A percentile compares a stretch with the other conserved stretches of the same genome.
Evolutionary conservation across 2,113 vertebrate genomes (phyloP).

Genomic region (Hucho hucho): DNA sequence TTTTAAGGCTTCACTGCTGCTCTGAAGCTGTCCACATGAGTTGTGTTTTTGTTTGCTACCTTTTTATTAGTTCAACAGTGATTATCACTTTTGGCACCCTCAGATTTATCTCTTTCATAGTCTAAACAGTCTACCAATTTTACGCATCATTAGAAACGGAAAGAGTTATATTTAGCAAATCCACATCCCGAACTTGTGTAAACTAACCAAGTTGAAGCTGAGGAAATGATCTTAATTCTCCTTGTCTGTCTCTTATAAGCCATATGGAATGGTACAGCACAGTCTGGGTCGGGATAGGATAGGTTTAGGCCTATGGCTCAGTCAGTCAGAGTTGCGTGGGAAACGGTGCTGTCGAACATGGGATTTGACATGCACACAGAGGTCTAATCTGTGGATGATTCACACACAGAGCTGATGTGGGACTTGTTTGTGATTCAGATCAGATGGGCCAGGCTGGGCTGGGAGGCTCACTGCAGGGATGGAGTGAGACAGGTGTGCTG

Average conservation of each 20-base stretch:
- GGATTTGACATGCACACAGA: neutral
- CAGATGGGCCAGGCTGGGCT: neutral
- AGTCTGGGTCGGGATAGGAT: slow-evolving; percentile 9
- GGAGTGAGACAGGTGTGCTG: neutral
- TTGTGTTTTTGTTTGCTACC: neutral
- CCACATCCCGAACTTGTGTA: neutral
- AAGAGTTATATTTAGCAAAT: neutral
- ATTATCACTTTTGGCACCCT: neutral
- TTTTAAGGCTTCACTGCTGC: neutral
- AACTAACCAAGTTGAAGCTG: neutral
- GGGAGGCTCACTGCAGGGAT: neutral
- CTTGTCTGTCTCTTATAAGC: slow-evolving; percentile 26
- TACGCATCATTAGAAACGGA: neutral
- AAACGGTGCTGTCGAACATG: neutral
- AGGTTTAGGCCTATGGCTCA: neutral
- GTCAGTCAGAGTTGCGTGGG: neutral
- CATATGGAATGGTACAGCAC: slow-evolving; percentile 10
- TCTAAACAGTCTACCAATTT: no score
- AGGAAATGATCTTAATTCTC: slow-evolving; percentile 28
- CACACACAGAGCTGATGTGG: neutral
- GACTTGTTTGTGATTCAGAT: neutral
- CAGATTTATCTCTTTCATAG: neutral
- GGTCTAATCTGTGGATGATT: slow-evolving; percentile 6
- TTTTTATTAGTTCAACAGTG: no score
- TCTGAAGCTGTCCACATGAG: neutral